Conservation (phyloP, 1,140 invertebrate species). For the Orussus abietinus region DNA sequence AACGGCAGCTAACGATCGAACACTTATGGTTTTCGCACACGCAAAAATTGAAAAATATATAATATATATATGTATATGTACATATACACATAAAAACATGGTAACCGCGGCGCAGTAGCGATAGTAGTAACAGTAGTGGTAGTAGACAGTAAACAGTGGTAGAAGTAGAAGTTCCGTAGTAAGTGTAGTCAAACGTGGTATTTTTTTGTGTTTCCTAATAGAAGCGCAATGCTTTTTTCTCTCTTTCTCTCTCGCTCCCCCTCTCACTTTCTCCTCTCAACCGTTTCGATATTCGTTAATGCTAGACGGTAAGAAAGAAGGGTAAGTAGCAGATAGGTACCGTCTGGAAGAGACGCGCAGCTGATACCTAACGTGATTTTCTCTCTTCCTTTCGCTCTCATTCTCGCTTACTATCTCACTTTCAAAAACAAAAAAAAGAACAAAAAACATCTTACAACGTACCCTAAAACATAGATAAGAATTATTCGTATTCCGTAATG, state of each 20-base stretch:
- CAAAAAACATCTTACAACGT: too few relatives aligned
- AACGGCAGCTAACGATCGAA: constrained; percentile 51
- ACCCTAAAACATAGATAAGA: constrained; percentile 36
- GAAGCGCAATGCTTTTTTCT: constrained; percentile 19
- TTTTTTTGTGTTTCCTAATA: constrained; percentile 20
- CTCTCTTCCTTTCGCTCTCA: too few relatives aligned
- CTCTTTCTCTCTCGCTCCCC: constrained; percentile 13
- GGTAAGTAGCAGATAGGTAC: constrained; percentile 18
- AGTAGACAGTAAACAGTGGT: constrained; percentile 18
- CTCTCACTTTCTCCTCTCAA: too few relatives aligned
- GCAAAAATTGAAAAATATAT: constrained; percentile 25
- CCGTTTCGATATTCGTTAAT: too few relatives aligned
- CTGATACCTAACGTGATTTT: constrained; percentile 25
- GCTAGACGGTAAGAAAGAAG: constrained; percentile 4
- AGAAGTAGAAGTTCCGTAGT: constrained; percentile 30
- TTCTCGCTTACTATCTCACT: too few relatives aligned
- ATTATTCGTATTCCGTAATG: constrained; percentile 26
- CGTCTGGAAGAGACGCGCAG: constrained; percentile 17
- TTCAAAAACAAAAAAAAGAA: too few relatives aligned
- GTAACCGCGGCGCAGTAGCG: constrained; percentile 22
- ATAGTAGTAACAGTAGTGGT: constrained; percentile 30
- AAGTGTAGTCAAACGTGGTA: constrained; percentile 28
- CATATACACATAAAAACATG: constrained; percentile 33
- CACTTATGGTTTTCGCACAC: constrained; percentile 45
- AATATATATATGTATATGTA: constrained; percentile 13